These are phyloP conservation scores for Nothura maculosa DNA, from an alignment of 2,797 vertebrate genomes.

Conservation along the genomic window DNA sequence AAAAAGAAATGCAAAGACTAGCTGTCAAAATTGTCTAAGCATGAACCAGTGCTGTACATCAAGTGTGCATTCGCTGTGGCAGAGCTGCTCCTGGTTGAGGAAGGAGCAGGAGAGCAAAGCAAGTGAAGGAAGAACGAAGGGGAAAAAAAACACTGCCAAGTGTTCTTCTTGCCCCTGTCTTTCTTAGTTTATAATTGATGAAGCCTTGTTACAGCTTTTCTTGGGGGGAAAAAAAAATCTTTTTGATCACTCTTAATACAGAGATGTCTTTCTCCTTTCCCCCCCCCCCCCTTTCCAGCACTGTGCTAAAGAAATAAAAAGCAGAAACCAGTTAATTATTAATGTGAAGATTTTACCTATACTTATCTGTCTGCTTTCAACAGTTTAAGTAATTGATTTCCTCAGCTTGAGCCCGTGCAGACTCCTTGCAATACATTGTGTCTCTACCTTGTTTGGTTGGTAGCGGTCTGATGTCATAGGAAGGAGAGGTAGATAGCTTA, in stretches of 20 bases:
- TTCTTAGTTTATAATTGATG: conserved; percentile 14
- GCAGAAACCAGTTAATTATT: conserved; percentile 53
- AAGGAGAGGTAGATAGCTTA: background rate
- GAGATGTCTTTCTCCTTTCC: background rate
- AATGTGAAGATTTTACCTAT: conserved; percentile 47
- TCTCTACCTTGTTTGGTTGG: conserved; percentile 54
- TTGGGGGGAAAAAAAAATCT: background rate
- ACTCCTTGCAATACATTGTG: background rate
- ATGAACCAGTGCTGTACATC: background rate
- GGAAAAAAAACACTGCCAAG: background rate
- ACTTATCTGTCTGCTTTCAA: conserved; percentile 51
- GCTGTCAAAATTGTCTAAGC: background rate
- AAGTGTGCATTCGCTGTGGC: background rate
- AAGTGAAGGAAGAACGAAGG: rapidly evolving
- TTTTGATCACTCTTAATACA: background rate
- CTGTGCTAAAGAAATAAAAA: conserved; percentile 27
- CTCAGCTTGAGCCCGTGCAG: background rate
- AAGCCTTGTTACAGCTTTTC: background rate
- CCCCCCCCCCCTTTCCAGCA: background rate
- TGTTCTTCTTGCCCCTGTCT: background rate
- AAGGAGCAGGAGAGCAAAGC: background rate
- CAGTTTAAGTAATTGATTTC: conserved; percentile 72
- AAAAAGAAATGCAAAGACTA: background rate
- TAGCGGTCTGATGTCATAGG: background rate
- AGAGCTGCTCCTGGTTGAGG: background rate